A percentile compares a stretch with the other conserved stretches of the same genome.
phyloP scores from a whole-genome alignment of 2,797 vertebrate genomes.

The Crenuchus spilurus region DNA sequence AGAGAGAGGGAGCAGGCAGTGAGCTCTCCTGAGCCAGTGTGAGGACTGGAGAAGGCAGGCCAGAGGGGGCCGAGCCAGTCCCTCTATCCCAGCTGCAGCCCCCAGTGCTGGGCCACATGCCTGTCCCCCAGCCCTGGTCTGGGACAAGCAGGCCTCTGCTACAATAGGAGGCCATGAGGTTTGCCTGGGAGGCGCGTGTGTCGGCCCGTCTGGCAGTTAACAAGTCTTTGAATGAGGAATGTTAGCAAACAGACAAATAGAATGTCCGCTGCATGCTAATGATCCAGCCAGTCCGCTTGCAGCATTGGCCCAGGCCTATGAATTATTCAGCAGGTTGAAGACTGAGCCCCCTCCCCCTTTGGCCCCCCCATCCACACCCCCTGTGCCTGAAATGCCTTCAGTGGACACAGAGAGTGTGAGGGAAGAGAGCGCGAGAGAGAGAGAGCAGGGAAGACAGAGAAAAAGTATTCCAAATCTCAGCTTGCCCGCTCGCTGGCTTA shows the following conservation, averaged over 20 bases:
- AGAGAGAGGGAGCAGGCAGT: conserved; percentile 37
- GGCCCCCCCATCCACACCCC: conserved; percentile 62
- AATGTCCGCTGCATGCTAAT: conserved; percentile 95
- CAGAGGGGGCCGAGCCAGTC: conserved; percentile 61
- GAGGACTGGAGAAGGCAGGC: conserved; percentile 51
- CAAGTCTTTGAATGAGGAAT: conserved; percentile 94
- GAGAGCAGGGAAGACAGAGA: conserved; percentile 39
- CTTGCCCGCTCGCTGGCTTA: conserved; percentile 59
- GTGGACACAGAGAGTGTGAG: conserved; percentile 59
- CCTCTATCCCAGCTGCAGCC: conserved; percentile 72
- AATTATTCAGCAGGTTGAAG: conserved; percentile 90
- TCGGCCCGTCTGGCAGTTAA: conserved; percentile 91
- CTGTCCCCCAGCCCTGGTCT: conserved; percentile 66
- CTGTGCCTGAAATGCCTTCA: conserved; percentile 80
- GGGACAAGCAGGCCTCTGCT: conserved; percentile 79
- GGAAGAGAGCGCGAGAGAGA: conserved; percentile 38
- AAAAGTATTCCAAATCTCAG: conserved; percentile 67
- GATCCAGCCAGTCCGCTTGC: conserved; percentile 84
- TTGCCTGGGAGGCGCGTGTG: conserved; percentile 84
- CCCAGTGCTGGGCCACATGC: conserved; percentile 70
- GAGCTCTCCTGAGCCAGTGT: conserved; percentile 59
- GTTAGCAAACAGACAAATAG: conserved; percentile 96
- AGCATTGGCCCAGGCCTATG: conserved; percentile 84
- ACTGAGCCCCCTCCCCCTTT: conserved; percentile 52
- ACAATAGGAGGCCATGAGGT: conserved; percentile 86